Evolutionary conservation across 2,113 vertebrate species (phyloP), one percentile per base, ranked within the genome.

Genomic region (Peromyscus polionotus): DNA sequence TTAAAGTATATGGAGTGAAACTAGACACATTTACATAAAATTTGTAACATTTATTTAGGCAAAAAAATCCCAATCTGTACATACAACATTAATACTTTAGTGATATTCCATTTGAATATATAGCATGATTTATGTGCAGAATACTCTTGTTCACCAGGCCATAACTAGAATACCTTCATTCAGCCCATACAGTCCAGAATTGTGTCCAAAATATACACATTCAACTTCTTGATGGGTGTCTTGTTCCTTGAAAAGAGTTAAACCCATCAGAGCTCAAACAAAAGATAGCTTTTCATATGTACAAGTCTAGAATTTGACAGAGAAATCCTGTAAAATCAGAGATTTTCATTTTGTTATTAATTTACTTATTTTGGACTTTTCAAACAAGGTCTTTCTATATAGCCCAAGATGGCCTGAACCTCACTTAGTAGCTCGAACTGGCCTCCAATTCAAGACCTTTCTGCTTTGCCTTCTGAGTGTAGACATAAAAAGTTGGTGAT

Each of bases 41-140:
- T 97, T 90, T 97, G 75, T 97, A 96, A 97, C 93, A 98, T 98
- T 98, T 98, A 98, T 98, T 98, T 98, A 97, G 92, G 96, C 92
- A 76, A 90, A 90, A 90, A 80, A 90, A 89, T 22, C 19, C 61
- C 80, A 4, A 94, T 87, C 92, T 95, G 90, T 96, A 87, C 97
- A 80, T 94, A 97, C 89, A 98, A 97, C 86, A 95, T 96, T 97
- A 97, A 96, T 90, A 96, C 51, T 95, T 96, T 95, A 96, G n/a
- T 85, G 93, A 96, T 95, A 75, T 96, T 93, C 80, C 96, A 83
- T 91, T 91, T 97, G 91, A 96, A 97, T 96, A 97, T 88, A 77
- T 45, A 95, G 73, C 91, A 90, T 97, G 96, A 95, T 94, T 95
- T 94, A 95, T 75, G 45, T 94, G 96, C 59, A 96, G 81, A 91